Base-by-base conservation (phyloP, 1,140 invertebrate species). In the Brachionus manjavacas region DNA sequence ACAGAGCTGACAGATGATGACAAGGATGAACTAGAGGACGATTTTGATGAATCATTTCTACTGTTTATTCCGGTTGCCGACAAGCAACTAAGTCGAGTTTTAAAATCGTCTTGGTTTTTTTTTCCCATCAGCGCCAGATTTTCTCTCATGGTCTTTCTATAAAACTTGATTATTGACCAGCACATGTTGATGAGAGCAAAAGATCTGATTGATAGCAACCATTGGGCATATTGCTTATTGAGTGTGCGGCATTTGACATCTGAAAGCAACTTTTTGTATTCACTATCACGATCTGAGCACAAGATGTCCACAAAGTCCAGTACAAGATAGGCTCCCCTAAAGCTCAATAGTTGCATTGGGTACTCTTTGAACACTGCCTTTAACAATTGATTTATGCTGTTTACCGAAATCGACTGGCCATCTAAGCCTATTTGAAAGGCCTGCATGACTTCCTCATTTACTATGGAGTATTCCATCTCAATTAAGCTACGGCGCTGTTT, bases 171-270 rank as follows among this genome's bases (percentile, higher is more conserved):
- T 52, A 89, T 85, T 20, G 88, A 86, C 49, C 85, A 85, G 88
- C 89, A 89, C n/a, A 88, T 85, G 85, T 86, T 89, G 12, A 89
- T 86, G 31, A 90, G 85, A 12, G 88, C 87, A 86, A 88, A 89
- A 28, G 87, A 87, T 12, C 89, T 85, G 8, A 86, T 88, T 1
- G 88, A 88, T 31, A 89, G 85, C 12, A 88, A 55, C 87, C 87
- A 88, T 84, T 90, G 88, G 28, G 88, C 88, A 87, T 87, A 87
- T 84, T 89, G 88, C 83, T 86, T 86, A 70, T 88, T 89, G 60
- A 85, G 85, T 3, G 89, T 89, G 72, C 87, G 87, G 85, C 88
- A 88, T 78, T 87, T 87, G 0, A 90, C 89, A 86, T 89, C 88
- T 11, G 88, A 86, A 11, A 90, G 70, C 6, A 90, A 79, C 52